Evolutionary conservation across 2,113 vertebrate genomes (phyloP), one percentile per base, ranked within the genome.

Genomic region (Oreochromis niloticus): DNA sequence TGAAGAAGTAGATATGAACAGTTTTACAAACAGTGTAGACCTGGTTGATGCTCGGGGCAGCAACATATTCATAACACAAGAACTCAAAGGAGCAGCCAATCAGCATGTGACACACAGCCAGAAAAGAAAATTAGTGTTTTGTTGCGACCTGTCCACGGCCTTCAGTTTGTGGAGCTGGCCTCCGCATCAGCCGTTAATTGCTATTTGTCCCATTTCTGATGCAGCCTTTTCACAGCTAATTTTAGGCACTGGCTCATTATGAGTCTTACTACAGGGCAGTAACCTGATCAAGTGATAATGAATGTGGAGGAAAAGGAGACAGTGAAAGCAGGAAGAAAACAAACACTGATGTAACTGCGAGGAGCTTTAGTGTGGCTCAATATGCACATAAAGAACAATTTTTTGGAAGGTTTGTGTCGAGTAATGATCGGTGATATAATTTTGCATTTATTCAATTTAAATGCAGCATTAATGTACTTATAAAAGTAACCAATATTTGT

Each of bases 251-350:
- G 22, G 78, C 34, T 92, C 78, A 88, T 88, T 84, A 43, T 12
- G 80, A 89, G 81, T 48, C 7, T 81, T 6, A 32, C 24, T 43
- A 43, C 55, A 19, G 79, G 48, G 61, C 48, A 68, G 87, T 30
- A 46, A 93, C 81, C 81, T 83, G 91, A 89, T 85, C 75, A 86
- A 82, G 75, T 24, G 80, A 82, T 89, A 84, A 91, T 71, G 71
- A 85, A 57, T 63, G 80, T 14, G 41, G 55, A 55, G 85, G 87
- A 63, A 41, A 46, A 73, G 3, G 46, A 75, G 73, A 34, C 63
- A 2, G 13, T 43, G 78, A 41, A 85, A 85, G 75, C 55, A 78
- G 16, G 50, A 30, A 83, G 39, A 59, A 79, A 88, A 85, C 41
- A 88, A 89, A 88, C 84, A 86, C 1, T 11, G 71, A 59, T n/a